Conservation (phyloP, 2,888 invertebrate genomes). For the Mycalesis mineus region DNA sequence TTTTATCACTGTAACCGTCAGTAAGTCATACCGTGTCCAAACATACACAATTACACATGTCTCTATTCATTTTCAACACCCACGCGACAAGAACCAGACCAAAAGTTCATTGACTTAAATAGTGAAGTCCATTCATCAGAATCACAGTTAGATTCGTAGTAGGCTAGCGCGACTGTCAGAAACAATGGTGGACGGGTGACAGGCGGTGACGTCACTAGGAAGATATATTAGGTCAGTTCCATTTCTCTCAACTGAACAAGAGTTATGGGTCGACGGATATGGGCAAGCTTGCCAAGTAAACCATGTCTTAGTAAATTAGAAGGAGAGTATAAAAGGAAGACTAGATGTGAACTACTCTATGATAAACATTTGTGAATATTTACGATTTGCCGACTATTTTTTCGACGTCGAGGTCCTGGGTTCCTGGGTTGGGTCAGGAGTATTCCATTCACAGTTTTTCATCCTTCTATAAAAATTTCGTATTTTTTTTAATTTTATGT, state of each 20-base stretch:
- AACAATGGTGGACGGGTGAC: constrained; percentile 57
- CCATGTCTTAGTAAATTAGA: background rate
- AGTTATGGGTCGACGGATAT: constrained; percentile 4
- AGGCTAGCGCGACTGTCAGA: constrained; percentile 40
- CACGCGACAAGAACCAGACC: constrained; percentile 63
- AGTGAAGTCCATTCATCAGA: constrained; percentile 69
- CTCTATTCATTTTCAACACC: constrained; percentile 54
- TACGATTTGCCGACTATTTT: too few species aligned
- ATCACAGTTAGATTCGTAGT: constrained; percentile 62
- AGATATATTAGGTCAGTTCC: constrained; percentile 44
- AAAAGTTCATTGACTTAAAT: constrained; percentile 67
- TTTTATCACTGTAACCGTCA: constrained; percentile 19
- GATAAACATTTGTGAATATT: too few species aligned
- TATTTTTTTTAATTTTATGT: too few species aligned
- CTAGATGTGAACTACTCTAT: too few species aligned
- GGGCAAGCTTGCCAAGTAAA: background rate
- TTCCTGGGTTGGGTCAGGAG: too few species aligned
- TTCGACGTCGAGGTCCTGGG: too few species aligned
- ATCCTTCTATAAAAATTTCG: too few species aligned
- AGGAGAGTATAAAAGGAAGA: background rate
- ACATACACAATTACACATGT: constrained; percentile 28
- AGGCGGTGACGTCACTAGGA: constrained; percentile 53
- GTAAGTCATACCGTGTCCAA: constrained; percentile 27
- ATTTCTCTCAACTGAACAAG: constrained; percentile 26
- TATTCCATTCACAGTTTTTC: too few species aligned